These are phyloP conservation scores for Heliconius hermathena DNA, from an alignment of 1,140 invertebrate genomes.

Conservation along the genomic window DNA sequence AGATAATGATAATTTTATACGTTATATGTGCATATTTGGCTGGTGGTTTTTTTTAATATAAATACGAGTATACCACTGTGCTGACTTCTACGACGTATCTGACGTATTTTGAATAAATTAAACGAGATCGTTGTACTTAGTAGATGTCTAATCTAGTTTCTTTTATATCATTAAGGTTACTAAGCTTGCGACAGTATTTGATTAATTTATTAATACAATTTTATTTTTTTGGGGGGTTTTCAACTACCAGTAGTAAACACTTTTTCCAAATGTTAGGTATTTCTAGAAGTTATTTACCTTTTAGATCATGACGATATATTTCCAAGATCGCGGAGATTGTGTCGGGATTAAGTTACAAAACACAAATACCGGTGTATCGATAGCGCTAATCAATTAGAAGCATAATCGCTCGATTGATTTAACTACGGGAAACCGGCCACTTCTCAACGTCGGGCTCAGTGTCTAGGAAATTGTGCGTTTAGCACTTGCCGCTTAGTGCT, in stretches of 20 bases:
- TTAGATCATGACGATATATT: constrained; percentile 21
- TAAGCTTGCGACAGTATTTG: no score
- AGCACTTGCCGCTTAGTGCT: constrained; percentile 20
- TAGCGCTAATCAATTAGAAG: constrained; percentile 62
- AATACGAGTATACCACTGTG: no score
- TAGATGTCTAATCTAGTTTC: no score
- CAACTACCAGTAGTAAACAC: neutral
- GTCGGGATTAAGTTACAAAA: constrained; percentile 42
- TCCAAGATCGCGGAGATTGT: constrained; percentile 30
- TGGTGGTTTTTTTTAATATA: no score
- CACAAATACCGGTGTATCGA: constrained; percentile 41
- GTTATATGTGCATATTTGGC: no score
- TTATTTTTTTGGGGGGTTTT: neutral
- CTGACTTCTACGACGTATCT: no score
- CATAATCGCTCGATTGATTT: constrained; percentile 59
- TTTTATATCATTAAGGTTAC: no score
- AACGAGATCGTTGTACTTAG: no score
- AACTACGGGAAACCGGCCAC: constrained; percentile 60
- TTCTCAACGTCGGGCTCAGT: constrained; percentile 58
- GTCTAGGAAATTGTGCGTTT: constrained; percentile 34
- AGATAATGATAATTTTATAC: no score
- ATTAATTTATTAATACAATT: no score
- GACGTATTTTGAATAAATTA: no score
- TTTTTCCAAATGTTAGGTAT: neutral
- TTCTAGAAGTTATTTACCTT: constrained; percentile 13